phyloP scores from a whole-genome alignment of 2,888 invertebrate species.

The Aquatica leii region DNA sequence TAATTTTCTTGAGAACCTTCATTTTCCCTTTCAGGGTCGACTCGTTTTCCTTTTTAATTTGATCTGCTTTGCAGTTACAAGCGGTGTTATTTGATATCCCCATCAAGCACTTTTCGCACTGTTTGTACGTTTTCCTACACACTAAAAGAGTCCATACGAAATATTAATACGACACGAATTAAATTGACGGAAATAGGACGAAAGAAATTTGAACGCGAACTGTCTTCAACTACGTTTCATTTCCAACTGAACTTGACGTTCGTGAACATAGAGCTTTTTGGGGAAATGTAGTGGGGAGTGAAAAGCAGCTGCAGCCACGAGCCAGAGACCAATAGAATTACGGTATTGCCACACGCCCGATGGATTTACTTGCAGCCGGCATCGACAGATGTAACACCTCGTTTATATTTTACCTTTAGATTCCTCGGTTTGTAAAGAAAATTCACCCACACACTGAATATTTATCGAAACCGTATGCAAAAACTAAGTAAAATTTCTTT shows the following conservation, averaged over 20 bases:
- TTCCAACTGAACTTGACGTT: constrained; percentile 42
- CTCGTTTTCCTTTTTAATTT: constrained; percentile 50
- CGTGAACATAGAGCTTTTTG: constrained; percentile 43
- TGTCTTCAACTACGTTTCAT: constrained; percentile 2
- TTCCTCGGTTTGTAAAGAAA: no score
- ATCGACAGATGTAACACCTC: constrained; percentile 56
- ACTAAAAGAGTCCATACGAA: constrained; percentile 31
- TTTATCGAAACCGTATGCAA: no score
- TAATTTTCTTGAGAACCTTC: constrained; percentile 90
- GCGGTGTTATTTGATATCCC: constrained; percentile 56
- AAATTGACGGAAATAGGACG: constrained; percentile 20
- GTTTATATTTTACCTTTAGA: constrained; percentile 22
- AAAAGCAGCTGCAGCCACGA: constrained; percentile 61
- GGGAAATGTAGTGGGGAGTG: constrained; percentile 44
- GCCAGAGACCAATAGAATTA: constrained; percentile 67
- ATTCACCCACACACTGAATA: no score
- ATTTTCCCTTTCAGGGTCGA: constrained; percentile 73
- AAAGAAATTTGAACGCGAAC: constrained; percentile 4
- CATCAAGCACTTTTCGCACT: constrained; percentile 51
- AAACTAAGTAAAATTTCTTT: no score
- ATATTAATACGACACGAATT: constrained; percentile 4
- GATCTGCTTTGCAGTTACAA: constrained; percentile 55
- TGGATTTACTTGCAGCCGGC: constrained; percentile 65
- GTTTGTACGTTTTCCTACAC: constrained; percentile 15
- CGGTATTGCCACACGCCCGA: constrained; percentile 63